phyloP scores from a whole-genome alignment of 2,888 invertebrate species.

The Caenorhabditis auriculariae region DNA sequence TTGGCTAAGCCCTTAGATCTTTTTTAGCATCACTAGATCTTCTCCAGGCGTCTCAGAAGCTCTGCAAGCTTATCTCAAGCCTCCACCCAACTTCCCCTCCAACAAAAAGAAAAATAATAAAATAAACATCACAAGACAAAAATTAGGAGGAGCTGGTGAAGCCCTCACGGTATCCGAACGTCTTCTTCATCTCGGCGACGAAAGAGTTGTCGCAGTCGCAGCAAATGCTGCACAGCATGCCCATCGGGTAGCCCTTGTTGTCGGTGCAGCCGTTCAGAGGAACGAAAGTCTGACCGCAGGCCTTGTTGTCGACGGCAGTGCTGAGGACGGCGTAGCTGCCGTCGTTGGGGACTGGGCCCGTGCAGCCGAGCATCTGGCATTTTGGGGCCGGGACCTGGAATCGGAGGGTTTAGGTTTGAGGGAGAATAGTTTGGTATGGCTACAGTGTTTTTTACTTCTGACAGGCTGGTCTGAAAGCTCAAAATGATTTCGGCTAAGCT shows the following conservation, averaged over 20 bases:
- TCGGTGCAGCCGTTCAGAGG: constrained; percentile 53
- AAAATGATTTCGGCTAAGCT: too few relatives aligned
- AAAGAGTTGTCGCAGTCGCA: constrained; percentile 54
- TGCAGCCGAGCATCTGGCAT: constrained; percentile 55
- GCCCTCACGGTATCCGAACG: constrained; percentile 42
- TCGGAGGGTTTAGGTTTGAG: neutral
- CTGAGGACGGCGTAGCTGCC: constrained; percentile 37
- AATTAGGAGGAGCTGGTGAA: constrained; percentile 10
- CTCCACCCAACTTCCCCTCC: too few relatives aligned
- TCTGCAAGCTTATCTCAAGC: too few relatives aligned
- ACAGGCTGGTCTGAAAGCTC: too few relatives aligned
- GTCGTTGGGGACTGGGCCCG: constrained; percentile 56
- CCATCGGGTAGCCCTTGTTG: constrained; percentile 53
- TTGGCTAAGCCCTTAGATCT: too few relatives aligned
- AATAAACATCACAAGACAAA: too few relatives aligned
- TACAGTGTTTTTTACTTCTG: too few relatives aligned
- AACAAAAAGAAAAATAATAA: too few relatives aligned
- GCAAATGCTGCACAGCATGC: constrained; percentile 59
- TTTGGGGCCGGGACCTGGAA: constrained; percentile 41
- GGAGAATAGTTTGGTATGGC: too few relatives aligned
- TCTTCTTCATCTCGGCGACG: constrained; percentile 49
- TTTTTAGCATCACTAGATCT: too few relatives aligned
- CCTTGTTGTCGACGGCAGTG: constrained; percentile 18
- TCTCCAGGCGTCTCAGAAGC: too few relatives aligned
- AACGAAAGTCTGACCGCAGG: constrained; percentile 56